Conservation (phyloP, 1,140 invertebrate genomes). For the Drosophila cardini region DNA sequence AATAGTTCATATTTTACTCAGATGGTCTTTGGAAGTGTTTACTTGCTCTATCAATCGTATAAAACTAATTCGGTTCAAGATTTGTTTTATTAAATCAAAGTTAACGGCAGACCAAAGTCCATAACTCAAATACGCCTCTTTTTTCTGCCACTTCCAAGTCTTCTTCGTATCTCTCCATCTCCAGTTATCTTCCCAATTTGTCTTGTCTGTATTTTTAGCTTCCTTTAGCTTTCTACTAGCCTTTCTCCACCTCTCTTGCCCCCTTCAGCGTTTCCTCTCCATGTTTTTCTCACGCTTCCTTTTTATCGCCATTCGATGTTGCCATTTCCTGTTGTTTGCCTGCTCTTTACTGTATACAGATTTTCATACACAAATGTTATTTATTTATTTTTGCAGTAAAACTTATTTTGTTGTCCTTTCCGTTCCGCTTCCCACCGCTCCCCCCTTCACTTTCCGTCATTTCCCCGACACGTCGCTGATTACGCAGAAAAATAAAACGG, state of each 20-base stretch:
- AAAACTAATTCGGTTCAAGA: conserved; percentile 43
- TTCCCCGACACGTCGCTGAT: conserved; percentile 34
- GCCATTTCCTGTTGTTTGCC: conserved; percentile 67
- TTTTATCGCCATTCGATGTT: conserved; percentile 33
- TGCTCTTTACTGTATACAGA: conserved; percentile 15
- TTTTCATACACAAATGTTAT: conserved; percentile 64
- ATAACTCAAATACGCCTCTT: conserved; percentile 4
- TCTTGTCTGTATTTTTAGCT: neutral
- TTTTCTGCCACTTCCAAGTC: neutral
- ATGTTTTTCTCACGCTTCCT: neutral
- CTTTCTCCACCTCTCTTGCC: neutral
- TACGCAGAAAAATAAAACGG: conserved; percentile 45
- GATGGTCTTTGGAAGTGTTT: too few relatives aligned
- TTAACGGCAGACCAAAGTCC: conserved; percentile 21
- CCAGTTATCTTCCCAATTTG: neutral
- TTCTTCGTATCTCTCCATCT: neutral
- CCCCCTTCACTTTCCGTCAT: neutral
- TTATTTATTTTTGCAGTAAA: conserved; percentile 72
- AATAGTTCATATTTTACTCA: too few relatives aligned
- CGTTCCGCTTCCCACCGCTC: neutral
- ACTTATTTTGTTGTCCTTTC: conserved; percentile 57
- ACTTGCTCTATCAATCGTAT: neutral
- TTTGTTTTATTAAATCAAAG: conserved; percentile 56
- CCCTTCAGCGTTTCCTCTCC: neutral
- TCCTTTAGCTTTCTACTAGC: neutral